Base-by-base conservation (phyloP, 2,113 vertebrate genomes). In the Uria aalge region DNA sequence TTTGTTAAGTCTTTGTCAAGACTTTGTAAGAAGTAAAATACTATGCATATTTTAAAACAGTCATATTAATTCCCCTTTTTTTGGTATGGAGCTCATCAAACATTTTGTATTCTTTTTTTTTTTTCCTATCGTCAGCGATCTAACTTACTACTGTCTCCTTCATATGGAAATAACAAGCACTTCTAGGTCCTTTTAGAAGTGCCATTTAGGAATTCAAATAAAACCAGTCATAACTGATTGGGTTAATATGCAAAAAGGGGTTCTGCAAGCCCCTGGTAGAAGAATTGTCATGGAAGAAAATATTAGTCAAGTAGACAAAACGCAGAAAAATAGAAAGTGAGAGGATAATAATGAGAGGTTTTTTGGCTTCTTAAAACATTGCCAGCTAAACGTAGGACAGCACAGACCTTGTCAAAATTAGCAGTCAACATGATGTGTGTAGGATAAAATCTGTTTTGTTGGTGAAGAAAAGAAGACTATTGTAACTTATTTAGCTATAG, bases 401-500 rank as follows among this genome's bases (percentile, higher is more conserved):
- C 16, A 71, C 34, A 92, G n/a, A 67, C 47, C n/a, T 57, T 92
- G 57, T 93, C 63, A 84, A 85, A 95, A 80, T 67, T 71, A 95
- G 56, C 34, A 85, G 57, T 71, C n/a, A 84, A 48, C 34, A 45
- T 53, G 79, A 92, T 62, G 12, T 60, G n/a, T 83, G 74, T 90
- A 95, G 81, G 47, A 94, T 95, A 84, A 88, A 84, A 93, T 78
- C 60, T 55, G 4, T 77, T 86, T 76, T 59, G 30, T 29, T 94
- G 52, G 52, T 86, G 76, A 86, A 52, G 92, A 86, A 88, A 94
- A 92, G 57, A 77, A 15, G 32, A 87, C 60, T 60, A 21, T 27
- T 87, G 40, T 64, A 85, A 88, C 21, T 88, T 85, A 41, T 19
- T 92, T 77, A 92, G 72, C 75, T 86, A 48, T 72, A 86, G 92